phyloP scores from a whole-genome alignment of 2,113 vertebrate genomes.

The Misgurnus mizolepis region DNA sequence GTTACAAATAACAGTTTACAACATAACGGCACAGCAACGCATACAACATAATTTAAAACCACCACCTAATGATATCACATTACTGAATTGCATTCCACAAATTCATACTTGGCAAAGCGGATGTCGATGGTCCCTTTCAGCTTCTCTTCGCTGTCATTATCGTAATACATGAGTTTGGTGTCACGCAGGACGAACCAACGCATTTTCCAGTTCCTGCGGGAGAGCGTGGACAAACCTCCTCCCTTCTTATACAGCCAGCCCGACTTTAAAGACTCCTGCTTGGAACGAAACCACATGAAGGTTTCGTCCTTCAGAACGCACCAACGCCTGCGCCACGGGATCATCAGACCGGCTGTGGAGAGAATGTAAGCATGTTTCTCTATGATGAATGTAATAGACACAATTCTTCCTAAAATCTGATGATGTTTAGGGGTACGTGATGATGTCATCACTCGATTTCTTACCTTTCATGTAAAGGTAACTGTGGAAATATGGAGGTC shows the following conservation, averaged over 20 bases:
- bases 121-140: slow-evolving; percentile 91
- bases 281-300: slow-evolving; percentile 96
- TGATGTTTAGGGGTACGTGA: not conserved
- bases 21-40: too few species aligned
- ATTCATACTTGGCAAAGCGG: slow-evolving; percentile 80
- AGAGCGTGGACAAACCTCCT: slow-evolving; percentile 87
- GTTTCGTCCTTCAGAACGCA: slow-evolving; percentile 92
- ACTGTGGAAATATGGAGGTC: slow-evolving; percentile 89
- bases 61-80: too few species aligned
- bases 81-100: too few species aligned
- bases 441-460: not conserved
- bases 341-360: slow-evolving; percentile 84
- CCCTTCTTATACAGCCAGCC: slow-evolving; percentile 95
- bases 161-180: slow-evolving; percentile 89
- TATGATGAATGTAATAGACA: too few species aligned
- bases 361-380: not conserved
- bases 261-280: slow-evolving; percentile 90
- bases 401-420: too few species aligned
- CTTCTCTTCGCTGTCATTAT: slow-evolving; percentile 91
- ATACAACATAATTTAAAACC: too few species aligned
- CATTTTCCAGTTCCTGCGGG: slow-evolving; percentile 92
- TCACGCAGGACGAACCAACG: slow-evolving; percentile 93
- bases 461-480: slow-evolving; percentile 94
- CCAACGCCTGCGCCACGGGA: slow-evolving; percentile 88
- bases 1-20: too few species aligned